Evolutionary conservation across 2,888 invertebrate genomes (phyloP).

Genomic region (Pterostichus niger): DNA sequence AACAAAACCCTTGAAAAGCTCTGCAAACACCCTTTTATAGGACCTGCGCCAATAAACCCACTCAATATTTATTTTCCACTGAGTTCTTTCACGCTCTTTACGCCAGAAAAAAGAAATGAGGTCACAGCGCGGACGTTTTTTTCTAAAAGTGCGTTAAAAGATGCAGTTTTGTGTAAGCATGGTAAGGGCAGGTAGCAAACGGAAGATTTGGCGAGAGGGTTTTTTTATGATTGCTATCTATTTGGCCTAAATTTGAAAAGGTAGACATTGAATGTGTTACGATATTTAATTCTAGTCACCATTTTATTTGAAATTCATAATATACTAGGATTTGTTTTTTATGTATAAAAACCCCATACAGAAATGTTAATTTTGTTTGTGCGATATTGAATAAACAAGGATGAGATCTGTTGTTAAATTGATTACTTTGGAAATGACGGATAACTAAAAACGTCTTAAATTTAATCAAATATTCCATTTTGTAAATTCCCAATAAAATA

Average conservation of each 20-base stretch:
- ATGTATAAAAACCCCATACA: no score
- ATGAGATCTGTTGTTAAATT: no score
- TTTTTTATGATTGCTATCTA: conserved; percentile 10
- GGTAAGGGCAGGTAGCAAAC: conserved; percentile 24
- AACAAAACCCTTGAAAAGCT: conserved; percentile 59
- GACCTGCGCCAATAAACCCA: conserved; percentile 53
- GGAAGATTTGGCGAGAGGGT: conserved; percentile 1
- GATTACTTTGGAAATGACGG: no score
- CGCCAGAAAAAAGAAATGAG: conserved; percentile 59
- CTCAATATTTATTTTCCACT: conserved; percentile 63
- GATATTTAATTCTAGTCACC: no score
- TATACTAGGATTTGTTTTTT: no score
- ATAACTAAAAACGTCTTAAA: no score
- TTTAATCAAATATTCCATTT: no score
- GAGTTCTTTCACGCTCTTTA: conserved; percentile 55
- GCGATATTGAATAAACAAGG: no score
- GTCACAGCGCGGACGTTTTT: conserved; percentile 47
- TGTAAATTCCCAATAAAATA: no score
- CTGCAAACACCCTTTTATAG: conserved; percentile 62
- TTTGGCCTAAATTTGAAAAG: background rate
- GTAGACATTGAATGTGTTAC: background rate
- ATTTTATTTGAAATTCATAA: no score
- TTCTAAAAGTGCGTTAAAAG: conserved; percentile 48
- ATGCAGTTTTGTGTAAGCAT: conserved; percentile 23
- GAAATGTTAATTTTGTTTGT: no score